Evolutionary conservation across 1,140 invertebrate genomes (phyloP).

Genomic region (Potamilus streckersoni): DNA sequence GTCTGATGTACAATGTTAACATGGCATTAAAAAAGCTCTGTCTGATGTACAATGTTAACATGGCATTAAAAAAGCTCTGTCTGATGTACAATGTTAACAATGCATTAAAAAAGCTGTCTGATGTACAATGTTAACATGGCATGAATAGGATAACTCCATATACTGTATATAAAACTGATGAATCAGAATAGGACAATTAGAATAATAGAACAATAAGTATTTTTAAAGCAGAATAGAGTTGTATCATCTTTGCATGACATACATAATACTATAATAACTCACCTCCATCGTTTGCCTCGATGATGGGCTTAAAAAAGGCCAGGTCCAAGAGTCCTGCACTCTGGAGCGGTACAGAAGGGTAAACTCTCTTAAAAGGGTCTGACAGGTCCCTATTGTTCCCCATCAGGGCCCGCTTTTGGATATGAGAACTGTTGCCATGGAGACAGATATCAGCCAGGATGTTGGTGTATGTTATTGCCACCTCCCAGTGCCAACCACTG

Average conservation of each 20-base stretch:
- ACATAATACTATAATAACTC: background rate
- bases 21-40: too few relatives aligned
- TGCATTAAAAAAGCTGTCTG: too few relatives aligned
- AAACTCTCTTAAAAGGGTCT: conserved; percentile 35
- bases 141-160: too few relatives aligned
- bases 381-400: conserved; percentile 47
- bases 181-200: background rate
- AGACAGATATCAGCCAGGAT: conserved; percentile 60
- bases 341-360: conserved; percentile 38
- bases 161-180: too few relatives aligned
- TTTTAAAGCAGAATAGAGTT: conserved; percentile 1
- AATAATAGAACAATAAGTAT: background rate
- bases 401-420: conserved; percentile 63
- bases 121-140: too few relatives aligned
- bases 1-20: too few relatives aligned
- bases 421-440: conserved; percentile 53
- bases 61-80: too few relatives aligned
- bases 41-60: too few relatives aligned
- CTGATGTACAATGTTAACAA: too few relatives aligned
- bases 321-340: conserved; percentile 63
- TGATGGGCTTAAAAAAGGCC: conserved; percentile 52
- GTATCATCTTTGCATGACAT: background rate
- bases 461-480: conserved; percentile 62
- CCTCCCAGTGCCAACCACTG: conserved; percentile 66
- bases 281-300: conserved; percentile 56